Percentiles rank a stretch among this genome's conserved stretches.
Evolutionary conservation across 2,888 invertebrate genomes (phyloP).

Genomic region (Molanna angustata): DNA sequence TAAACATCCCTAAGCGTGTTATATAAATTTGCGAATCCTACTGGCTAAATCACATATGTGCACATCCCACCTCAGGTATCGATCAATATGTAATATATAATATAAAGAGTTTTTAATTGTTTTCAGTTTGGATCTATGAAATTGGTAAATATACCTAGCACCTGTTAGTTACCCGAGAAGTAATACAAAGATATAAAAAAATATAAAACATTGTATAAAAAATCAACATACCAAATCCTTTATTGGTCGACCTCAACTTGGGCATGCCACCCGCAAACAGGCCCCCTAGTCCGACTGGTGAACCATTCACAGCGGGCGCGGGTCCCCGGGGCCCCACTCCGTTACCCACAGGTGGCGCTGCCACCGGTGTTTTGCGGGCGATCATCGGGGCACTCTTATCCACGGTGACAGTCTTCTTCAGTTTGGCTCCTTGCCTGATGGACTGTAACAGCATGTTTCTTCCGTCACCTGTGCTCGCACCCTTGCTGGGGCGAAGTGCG

Average conservation of each 20-base stretch:
- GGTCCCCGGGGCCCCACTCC: slow-evolving; percentile 42
- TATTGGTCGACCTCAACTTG: slow-evolving; percentile 70
- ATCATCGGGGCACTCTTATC: slow-evolving; percentile 85
- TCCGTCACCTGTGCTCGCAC: slow-evolving; percentile 53
- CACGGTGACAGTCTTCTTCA: slow-evolving; percentile 85
- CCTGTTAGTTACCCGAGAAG: too few relatives aligned
- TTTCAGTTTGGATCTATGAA: too few relatives aligned
- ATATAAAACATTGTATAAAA: background rate
- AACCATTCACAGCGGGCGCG: slow-evolving; percentile 45
- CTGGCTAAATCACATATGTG: too few relatives aligned
- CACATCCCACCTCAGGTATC: too few relatives aligned
- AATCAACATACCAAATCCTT: slow-evolving; percentile 44
- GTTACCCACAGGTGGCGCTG: slow-evolving; percentile 41
- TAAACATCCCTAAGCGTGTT: background rate
- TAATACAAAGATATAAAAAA: slow-evolving; percentile 12
- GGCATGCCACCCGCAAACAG: slow-evolving; percentile 83
- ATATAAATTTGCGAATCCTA: too few relatives aligned
- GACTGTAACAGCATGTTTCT: slow-evolving; percentile 74
- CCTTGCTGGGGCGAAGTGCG: slow-evolving; percentile 55
- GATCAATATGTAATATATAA: too few relatives aligned
- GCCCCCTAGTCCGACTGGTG: slow-evolving; percentile 59
- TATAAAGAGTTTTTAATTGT: too few relatives aligned
- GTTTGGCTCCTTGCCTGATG: slow-evolving; percentile 75
- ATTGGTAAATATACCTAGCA: too few relatives aligned
- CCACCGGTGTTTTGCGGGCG: slow-evolving; percentile 56